Base-by-base conservation (phyloP, 2,113 vertebrate genomes). In the Gasterosteus nipponicus region DNA sequence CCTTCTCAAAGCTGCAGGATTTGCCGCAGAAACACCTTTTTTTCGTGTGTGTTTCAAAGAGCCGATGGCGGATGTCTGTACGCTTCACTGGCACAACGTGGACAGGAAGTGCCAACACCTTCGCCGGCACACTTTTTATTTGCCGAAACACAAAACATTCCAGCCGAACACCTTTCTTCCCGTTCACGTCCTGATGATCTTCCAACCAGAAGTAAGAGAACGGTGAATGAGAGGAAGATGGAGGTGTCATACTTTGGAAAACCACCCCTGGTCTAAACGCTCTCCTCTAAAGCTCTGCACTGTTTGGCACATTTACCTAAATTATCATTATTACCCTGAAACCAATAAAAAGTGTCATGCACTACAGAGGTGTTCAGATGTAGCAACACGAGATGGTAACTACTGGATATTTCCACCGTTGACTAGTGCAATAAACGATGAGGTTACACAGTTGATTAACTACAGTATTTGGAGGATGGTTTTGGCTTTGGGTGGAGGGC, bases 401-500 rank as follows among this genome's bases (percentile, higher is more conserved):
- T 90, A 85, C 83, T 90, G 77, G 14, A 76, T 51, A 65, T 90
- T 92, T 95, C 93, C 91, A 87, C 94, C 90, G 89, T 91, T 93
- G 93, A 93, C 89, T 95, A 96, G 96, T 96, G 96, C 96, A 95
- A 95, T 96, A 94, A 95, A 96, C 93, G 93, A 95, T 94, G 95
- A 97, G 96, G 96, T 96, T 91, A 92, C 86, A 95, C 94, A 94
- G 95, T 95, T 96, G 94, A 93, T 93, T 91, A 82, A 94, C 93
- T 95, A 92, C 91, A 94, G 93, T 93, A 92, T 92, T 92, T 86
- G 91, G 86, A 93, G 94, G 92, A 86, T 76, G 77, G 42, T 87
- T 93, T 94, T 93, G 89, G 92, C 92, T 91, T 81, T 51, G 70
- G 51, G 70, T 64, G 65, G 61, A 64, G 80, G 56, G 79, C 81